A percentile compares a stretch with the other conserved stretches of the same genome.
Conservation (phyloP, 2,888 invertebrate species). For the Pyrocoelia pectoralis region DNA sequence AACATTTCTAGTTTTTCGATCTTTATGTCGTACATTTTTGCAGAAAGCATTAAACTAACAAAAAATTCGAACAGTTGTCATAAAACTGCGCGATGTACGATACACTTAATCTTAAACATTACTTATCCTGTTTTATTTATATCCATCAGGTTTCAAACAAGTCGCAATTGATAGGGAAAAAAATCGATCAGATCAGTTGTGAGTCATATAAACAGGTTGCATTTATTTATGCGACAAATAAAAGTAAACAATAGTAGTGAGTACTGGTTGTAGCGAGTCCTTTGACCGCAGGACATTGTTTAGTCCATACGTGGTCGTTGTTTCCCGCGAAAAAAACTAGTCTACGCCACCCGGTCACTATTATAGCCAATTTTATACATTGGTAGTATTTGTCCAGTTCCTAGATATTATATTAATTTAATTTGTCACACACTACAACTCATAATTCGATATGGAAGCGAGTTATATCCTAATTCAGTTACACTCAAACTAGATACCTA, state of each 20-base stretch:
- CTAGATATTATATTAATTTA: slow-evolving; percentile 17
- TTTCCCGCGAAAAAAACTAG: slow-evolving; percentile 58
- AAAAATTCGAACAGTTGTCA: slow-evolving; percentile 45
- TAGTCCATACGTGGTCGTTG: slow-evolving; percentile 51
- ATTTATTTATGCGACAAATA: slow-evolving; percentile 60
- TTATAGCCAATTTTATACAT: slow-evolving; percentile 25
- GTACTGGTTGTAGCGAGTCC: slow-evolving; percentile 57
- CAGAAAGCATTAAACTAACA: neutral
- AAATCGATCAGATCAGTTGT: slow-evolving; percentile 55
- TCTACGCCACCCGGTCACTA: slow-evolving; percentile 52
- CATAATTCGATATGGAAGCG: neutral
- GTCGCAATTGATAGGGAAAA: slow-evolving; percentile 46
- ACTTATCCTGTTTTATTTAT: slow-evolving; percentile 50
- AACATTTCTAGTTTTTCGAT: too few relatives aligned
- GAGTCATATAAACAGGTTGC: slow-evolving; percentile 59
- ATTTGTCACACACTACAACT: neutral
- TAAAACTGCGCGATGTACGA: slow-evolving; percentile 12
- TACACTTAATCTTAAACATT: slow-evolving; percentile 23
- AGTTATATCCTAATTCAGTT: neutral
- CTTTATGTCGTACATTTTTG: neutral
- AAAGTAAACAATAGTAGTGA: slow-evolving; percentile 59
- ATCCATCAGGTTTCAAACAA: slow-evolving; percentile 51
- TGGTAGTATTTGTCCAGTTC: slow-evolving; percentile 16
- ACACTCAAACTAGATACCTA: neutral
- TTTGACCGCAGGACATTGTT: slow-evolving; percentile 57